Conservation (phyloP, 2,113 vertebrate genomes). For the Geococcyx californianus region DNA sequence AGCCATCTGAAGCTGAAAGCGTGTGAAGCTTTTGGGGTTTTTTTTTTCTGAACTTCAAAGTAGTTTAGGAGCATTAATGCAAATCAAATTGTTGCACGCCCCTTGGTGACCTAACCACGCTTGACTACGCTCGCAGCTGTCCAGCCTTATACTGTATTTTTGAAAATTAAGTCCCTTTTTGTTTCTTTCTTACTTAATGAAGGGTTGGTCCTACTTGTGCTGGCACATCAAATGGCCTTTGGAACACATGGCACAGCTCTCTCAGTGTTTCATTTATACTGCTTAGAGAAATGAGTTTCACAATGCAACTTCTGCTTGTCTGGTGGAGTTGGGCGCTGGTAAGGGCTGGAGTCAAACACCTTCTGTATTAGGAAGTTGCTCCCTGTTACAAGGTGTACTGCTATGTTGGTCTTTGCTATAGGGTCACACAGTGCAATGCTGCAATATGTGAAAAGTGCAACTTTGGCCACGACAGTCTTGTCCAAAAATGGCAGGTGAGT, state of each 20-base stretch:
- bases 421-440: neutral
- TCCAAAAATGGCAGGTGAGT: neutral
- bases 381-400: neutral
- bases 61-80: neutral
- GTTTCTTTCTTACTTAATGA: neutral
- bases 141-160: neutral
- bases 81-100: neutral
- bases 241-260: neutral
- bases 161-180: constrained; percentile 11
- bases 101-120: neutral
- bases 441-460: neutral
- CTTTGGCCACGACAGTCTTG: neutral
- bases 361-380: neutral
- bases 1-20: neutral
- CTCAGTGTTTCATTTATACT: neutral
- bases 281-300: neutral
- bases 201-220: neutral
- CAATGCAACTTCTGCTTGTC: neutral
- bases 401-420: neutral
- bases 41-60: neutral
- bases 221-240: neutral
- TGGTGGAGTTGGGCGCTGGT: neutral
- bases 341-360: neutral
- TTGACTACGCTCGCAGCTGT: neutral
- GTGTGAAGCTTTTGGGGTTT: neutral